phyloP scores from a whole-genome alignment of 2,113 vertebrate genomes.

The Charina bottae region DNA sequence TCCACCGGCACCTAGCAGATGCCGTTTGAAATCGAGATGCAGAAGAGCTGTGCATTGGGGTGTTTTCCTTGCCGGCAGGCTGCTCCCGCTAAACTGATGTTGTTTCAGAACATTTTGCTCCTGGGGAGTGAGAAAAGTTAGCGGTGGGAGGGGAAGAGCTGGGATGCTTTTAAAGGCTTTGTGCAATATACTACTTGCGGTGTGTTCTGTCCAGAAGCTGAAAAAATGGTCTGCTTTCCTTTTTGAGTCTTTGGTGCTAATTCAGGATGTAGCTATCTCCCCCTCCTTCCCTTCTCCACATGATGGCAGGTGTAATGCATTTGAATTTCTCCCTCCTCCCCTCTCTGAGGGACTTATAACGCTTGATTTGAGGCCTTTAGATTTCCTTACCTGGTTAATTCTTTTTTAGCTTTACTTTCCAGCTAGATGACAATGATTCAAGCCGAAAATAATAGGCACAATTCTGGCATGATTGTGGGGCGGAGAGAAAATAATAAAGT shows the following conservation, averaged over 20 bases:
- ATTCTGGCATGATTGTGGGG: accelerated
- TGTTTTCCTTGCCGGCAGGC: background rate
- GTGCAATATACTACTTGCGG: background rate
- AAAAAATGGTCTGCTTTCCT: constrained; percentile 9
- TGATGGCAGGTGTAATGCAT: background rate
- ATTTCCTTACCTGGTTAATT: background rate
- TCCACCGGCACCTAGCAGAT: background rate
- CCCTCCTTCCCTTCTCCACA: background rate
- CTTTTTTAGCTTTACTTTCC: constrained; percentile 25
- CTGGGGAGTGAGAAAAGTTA: background rate
- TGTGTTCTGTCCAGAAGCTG: background rate
- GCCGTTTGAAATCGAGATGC: too few species aligned
- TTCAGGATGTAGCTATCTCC: background rate
- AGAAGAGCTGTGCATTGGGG: accelerated
- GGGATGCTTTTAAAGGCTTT: constrained; percentile 10
- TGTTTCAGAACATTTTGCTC: background rate
- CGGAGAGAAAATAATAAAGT: background rate
- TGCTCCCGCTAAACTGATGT: background rate
- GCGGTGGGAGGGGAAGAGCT: background rate
- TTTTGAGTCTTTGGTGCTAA: background rate
- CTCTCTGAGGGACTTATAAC: background rate
- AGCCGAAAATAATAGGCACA: background rate
- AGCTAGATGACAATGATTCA: background rate
- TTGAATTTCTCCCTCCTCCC: background rate
- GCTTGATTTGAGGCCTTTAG: background rate